Evolutionary conservation across 2,113 vertebrate species (phyloP).

Genomic region (Ursus arctos): DNA sequence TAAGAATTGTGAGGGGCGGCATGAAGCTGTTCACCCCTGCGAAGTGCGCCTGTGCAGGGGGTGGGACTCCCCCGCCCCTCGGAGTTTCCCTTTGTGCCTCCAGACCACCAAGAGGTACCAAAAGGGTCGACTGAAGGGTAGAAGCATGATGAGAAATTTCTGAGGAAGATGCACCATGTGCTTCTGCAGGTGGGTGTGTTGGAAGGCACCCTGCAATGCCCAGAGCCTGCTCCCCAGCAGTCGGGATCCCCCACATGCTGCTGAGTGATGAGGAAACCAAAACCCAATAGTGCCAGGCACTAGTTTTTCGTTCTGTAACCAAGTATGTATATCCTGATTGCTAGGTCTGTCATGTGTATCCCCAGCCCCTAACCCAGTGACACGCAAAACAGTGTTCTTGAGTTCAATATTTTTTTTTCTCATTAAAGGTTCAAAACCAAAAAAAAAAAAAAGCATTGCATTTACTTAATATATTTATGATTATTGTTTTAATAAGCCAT

Average conservation of each 20-base stretch:
- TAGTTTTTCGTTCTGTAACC: background rate
- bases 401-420: constrained; percentile 78
- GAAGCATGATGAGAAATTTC: constrained; percentile 91
- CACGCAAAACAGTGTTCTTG: background rate
- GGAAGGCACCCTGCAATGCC: constrained; percentile 93
- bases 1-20: background rate
- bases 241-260: constrained; percentile 96
- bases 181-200: constrained; percentile 95
- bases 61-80: constrained; percentile 81
- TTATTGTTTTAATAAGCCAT: background rate
- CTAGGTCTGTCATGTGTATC: background rate
- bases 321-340: background rate
- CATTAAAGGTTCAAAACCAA: constrained; percentile 84
- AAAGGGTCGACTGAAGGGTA: constrained; percentile 86
- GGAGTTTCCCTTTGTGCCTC: constrained; percentile 94
- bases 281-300: background rate
- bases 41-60: constrained; percentile 94
- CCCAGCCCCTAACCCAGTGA: background rate
- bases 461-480: background rate
- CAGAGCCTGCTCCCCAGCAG: constrained; percentile 94
- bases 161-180: constrained; percentile 92
- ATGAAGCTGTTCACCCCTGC: constrained; percentile 93
- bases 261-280: constrained; percentile 92
- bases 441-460: background rate
- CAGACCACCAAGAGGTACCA: constrained; percentile 94